Evolutionary conservation across 2,888 invertebrate genomes (phyloP).

Genomic region (Loripinus fragilis): DNA sequence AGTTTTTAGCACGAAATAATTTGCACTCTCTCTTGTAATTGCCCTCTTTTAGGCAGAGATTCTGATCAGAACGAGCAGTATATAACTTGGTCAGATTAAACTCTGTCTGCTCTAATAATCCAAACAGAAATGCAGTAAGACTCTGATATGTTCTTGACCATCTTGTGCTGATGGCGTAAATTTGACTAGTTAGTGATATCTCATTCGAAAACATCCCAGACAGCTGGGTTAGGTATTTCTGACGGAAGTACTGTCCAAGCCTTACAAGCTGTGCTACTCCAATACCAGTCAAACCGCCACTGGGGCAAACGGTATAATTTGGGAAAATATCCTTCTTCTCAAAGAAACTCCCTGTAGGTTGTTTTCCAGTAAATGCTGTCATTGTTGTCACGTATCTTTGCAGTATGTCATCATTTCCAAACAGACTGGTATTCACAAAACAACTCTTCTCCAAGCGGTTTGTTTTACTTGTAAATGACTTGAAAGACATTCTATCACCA

Average conservation of each 20-base stretch:
- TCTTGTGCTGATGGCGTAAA: slow-evolving; percentile 90
- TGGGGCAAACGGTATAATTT: slow-evolving; percentile 86
- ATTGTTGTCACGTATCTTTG: slow-evolving; percentile 45
- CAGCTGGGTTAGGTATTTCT: slow-evolving; percentile 80
- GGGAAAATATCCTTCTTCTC: slow-evolving; percentile 75
- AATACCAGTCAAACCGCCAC: slow-evolving; percentile 92
- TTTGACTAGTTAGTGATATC: slow-evolving; percentile 79
- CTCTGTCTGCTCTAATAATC: slow-evolving; percentile 86
- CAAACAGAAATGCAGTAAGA: slow-evolving; percentile 90
- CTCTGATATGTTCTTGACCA: slow-evolving; percentile 96
- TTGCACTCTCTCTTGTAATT: slow-evolving; percentile 88
- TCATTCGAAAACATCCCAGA: slow-evolving; percentile 74
- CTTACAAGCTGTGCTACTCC: slow-evolving; percentile 93
- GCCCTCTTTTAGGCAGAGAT: slow-evolving; percentile 83
- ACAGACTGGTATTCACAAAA: background rate
- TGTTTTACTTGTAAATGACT: slow-evolving; percentile 90
- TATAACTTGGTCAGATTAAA: slow-evolving; percentile 88
- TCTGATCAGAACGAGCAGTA: slow-evolving; percentile 82
- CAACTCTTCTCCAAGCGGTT: background rate
- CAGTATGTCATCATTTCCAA: slow-evolving; percentile 31
- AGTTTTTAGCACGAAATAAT: slow-evolving; percentile 91
- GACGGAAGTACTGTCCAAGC: slow-evolving; percentile 88
- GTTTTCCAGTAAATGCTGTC: slow-evolving; percentile 83
- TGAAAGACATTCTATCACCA: slow-evolving; percentile 94
- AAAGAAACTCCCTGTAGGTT: slow-evolving; percentile 59